phyloP scores from a whole-genome alignment of 2,113 vertebrate genomes.

The Pseudorhombus dupliciocellatus region DNA sequence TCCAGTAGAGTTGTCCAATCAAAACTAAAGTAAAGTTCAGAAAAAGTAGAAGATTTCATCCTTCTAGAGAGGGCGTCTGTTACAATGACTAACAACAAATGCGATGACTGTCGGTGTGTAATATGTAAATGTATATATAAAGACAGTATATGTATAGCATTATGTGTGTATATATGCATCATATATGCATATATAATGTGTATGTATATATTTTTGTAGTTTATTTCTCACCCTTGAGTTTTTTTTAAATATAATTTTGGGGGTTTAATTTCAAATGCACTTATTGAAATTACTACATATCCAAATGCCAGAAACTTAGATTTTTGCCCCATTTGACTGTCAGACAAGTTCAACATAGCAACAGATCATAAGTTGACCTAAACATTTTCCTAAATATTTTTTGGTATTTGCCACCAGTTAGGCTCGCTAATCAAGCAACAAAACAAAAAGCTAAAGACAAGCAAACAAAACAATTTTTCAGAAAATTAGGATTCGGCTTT shows the following conservation, averaged over 20 bases:
- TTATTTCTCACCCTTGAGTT: conserved; percentile 62
- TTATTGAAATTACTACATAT: conserved; percentile 51
- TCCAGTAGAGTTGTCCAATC: conserved; percentile 83
- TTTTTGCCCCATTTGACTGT: conserved; percentile 13
- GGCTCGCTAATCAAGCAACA: conserved; percentile 8
- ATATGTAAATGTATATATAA: conserved; percentile 81
- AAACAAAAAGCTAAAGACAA: conserved; percentile 9
- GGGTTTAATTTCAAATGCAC: conserved; percentile 51
- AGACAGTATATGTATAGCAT: conserved; percentile 85
- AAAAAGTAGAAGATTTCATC: conserved; percentile 30
- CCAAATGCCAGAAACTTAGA: conserved; percentile 35
- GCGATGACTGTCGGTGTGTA: conserved; percentile 81
- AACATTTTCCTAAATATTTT: conserved; percentile 1
- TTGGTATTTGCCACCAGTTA: conserved; percentile 11
- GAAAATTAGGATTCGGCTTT: conserved; percentile 20
- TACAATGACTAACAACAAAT: conserved; percentile 82
- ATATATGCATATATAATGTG: conserved; percentile 86
- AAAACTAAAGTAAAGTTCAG: conserved; percentile 60
- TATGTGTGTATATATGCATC: conserved; percentile 82
- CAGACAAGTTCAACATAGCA: neutral
- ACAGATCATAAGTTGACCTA: neutral
- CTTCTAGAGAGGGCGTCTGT: conserved; percentile 64
- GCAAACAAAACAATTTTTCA: conserved; percentile 8
- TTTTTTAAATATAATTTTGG: conserved; percentile 52
- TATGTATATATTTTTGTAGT: conserved; percentile 85